Evolutionary conservation across 2,888 invertebrate genomes (phyloP), one percentile per base, ranked within the genome.

Genomic region (Agriopis leucophaearia): DNA sequence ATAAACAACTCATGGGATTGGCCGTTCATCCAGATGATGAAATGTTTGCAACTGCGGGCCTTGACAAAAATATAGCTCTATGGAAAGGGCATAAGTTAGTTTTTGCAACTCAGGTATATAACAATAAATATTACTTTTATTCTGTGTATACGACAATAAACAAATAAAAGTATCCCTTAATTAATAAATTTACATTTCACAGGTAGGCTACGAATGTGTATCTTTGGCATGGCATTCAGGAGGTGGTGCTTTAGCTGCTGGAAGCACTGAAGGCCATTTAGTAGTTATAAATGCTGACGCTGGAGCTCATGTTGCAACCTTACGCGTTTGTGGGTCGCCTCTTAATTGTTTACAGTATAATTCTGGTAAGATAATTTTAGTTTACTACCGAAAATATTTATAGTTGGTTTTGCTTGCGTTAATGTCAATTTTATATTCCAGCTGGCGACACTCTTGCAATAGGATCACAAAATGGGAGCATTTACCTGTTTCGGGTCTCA

Each of bases 11-110:
- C 5, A 97, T 97, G 96, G 98, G 98, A 0, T 88, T 98, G 64
- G 97, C 98, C 4, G 97, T 97, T 1, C 98, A 98, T 88, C 98
- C 98, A 0, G 97, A 97, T 77, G 97, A 97, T 81, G 98, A 98
- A 88, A 95, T 98, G 75, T 98, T 98, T 82, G 97, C 98, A 0
- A 98, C 98, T 0, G 98, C 98, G 0, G 98, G 98, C 0, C 97
- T 97, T 80, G 98, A 98, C 86, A 97, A 97, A 85, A 96, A 97
- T 78, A 97, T 99, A 72, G 97, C 97, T 3, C 92, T 98, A 52
- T 99, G 99, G 99, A 96, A 97, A 70, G 96, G 97, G 69, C 98
- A 97, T 85, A 97, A 97, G 89, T 94, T 98, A 12, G 94, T 98
- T 52, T 98, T 98, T 97, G 97, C 96, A 62, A 96, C 97, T 48